Conservation (phyloP, 2,113 vertebrate genomes). For the Phaethon lepturus region DNA sequence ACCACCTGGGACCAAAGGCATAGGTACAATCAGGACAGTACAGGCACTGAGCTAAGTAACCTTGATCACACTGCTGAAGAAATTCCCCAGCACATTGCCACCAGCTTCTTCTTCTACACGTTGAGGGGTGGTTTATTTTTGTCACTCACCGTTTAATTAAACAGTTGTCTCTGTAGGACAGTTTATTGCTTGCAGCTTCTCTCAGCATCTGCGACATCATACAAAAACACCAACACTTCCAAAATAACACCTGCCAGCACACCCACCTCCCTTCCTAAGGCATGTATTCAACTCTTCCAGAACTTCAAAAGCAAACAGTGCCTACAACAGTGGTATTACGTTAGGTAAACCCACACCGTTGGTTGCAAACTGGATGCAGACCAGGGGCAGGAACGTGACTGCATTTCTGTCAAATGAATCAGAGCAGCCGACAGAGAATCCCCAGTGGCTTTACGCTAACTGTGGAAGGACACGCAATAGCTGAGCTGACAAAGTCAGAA, state of each 20-base stretch:
- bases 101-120: background rate
- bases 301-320: background rate
- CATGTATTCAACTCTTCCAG: background rate
- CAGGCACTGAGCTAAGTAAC: background rate
- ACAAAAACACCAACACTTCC: background rate
- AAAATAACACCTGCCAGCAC: constrained; percentile 22
- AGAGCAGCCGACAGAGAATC: background rate
- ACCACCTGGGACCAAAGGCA: background rate
- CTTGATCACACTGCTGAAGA: background rate
- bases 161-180: background rate
- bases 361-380: background rate
- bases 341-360: background rate
- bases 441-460: background rate
- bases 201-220: background rate
- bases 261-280: background rate
- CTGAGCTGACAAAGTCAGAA: constrained; percentile 28
- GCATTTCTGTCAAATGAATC: background rate
- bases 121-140: background rate
- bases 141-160: constrained; percentile 41
- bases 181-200: background rate
- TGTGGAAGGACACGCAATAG: constrained; percentile 1
- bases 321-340: background rate
- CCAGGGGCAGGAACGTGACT: background rate
- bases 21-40: background rate
- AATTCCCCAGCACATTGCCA: background rate